Conservation (phyloP, 92 coral and sea anemone genomes). For the Scolanthus callimorphus region DNA sequence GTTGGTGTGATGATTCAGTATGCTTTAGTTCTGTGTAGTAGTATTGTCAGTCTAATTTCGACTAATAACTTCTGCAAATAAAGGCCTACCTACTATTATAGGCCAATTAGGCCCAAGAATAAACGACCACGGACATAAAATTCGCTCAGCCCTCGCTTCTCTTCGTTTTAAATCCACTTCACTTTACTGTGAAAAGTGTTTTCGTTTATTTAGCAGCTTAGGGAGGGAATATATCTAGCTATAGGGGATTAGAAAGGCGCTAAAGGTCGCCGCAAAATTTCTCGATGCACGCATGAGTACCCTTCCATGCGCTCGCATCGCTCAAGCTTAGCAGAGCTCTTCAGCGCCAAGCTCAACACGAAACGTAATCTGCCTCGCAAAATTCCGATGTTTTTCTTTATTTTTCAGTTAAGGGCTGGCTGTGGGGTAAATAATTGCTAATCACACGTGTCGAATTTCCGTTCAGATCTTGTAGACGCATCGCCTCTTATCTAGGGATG, state of each 20-base stretch:
- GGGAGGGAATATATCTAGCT: constrained; percentile 23
- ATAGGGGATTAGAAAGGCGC: constrained; percentile 36
- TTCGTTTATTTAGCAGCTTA: constrained; percentile 34
- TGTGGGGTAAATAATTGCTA: constrained; percentile 35
- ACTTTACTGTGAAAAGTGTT: constrained; percentile 10
- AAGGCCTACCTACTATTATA: constrained; percentile 98
- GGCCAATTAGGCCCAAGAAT: constrained; percentile 93
- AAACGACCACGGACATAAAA: constrained; percentile 47
- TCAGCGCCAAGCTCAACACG: too few relatives aligned
- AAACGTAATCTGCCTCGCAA: too few relatives aligned
- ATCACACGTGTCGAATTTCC: constrained; percentile 37
- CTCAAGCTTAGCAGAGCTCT: too few relatives aligned
- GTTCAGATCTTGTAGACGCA: constrained; percentile 30
- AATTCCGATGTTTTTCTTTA: constrained; percentile 23
- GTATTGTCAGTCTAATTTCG: constrained; percentile 90
- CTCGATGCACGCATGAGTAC: constrained; percentile 21
- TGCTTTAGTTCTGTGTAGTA: constrained; percentile 39
- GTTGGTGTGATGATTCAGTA: constrained; percentile 44
- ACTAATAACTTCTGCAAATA: constrained; percentile 99
- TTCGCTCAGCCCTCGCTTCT: constrained; percentile 13
- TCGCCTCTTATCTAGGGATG: constrained; percentile 69
- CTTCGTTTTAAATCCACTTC: constrained; percentile 6
- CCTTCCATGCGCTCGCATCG: constrained; percentile 33
- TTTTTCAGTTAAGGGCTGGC: constrained; percentile 12
- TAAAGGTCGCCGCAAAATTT: constrained; percentile 30